Evolutionary conservation across 2,113 vertebrate species (phyloP).

Genomic region (Rafetus swinhoei): DNA sequence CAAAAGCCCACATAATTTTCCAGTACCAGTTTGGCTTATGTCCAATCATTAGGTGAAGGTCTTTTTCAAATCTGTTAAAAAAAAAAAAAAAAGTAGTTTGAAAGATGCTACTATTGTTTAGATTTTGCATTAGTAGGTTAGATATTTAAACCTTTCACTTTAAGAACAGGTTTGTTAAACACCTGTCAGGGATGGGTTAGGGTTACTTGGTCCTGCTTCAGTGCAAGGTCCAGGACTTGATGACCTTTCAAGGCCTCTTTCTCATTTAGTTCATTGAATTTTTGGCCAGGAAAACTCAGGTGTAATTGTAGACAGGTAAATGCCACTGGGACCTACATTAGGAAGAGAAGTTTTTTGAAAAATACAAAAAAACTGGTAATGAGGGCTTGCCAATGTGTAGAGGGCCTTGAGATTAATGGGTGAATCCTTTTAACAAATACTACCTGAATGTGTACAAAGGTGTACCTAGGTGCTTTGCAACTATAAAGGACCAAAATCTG

Average conservation of each 20-base stretch:
- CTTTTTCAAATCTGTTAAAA: conserved; percentile 87
- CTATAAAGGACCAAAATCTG: not conserved
- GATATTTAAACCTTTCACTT: not conserved
- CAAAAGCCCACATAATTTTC: conserved; percentile 87
- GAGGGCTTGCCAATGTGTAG: not conserved
- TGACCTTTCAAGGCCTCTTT: not conserved
- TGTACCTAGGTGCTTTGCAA: not conserved
- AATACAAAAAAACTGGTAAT: not conserved
- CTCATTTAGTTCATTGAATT: not conserved
- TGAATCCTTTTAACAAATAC: not conserved
- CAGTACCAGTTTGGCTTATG: conserved; percentile 86
- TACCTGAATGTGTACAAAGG: accelerated
- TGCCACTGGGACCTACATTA: not conserved
- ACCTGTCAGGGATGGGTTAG: not conserved
- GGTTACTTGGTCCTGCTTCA: not conserved
- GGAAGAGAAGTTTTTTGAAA: not conserved
- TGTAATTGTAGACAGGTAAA: not conserved
- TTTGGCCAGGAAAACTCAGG: not conserved
- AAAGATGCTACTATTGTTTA: not conserved
- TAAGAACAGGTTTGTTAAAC: not conserved
- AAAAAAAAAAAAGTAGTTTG: not conserved
- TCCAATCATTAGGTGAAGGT: conserved; percentile 90
- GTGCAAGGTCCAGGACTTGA: not conserved
- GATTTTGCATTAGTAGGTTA: not conserved
- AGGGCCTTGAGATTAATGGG: not conserved